Evolutionary conservation across 64 coral and sea anemone genomes (phyloP).

Genomic region (Porites lutea): DNA sequence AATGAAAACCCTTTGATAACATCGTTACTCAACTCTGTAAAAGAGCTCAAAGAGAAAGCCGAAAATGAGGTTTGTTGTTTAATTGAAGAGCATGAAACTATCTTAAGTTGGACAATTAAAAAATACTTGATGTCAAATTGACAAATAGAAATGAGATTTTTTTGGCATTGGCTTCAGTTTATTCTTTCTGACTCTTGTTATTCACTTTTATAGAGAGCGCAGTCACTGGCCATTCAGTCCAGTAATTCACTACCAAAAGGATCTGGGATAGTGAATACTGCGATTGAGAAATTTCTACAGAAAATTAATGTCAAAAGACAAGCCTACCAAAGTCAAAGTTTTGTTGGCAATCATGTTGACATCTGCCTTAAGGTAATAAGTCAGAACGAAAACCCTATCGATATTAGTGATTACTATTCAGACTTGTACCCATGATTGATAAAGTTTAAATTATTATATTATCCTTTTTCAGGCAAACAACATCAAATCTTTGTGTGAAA

Average conservation of each 20-base stretch:
- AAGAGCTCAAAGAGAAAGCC: not conserved
- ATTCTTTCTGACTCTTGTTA: too few species aligned
- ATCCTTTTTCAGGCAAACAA: not conserved
- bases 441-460: not conserved
- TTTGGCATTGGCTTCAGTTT: too few species aligned
- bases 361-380: not conserved
- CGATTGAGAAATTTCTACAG: not conserved
- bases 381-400: not conserved
- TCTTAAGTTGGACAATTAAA: too few species aligned
- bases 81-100: too few species aligned
- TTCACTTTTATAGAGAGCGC: too few species aligned
- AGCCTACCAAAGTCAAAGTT: not conserved
- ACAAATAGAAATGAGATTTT: too few species aligned
- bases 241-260: too few species aligned
- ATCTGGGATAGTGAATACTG: too few species aligned
- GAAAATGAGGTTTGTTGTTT: conserved; percentile 4
- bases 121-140: too few species aligned
- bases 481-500: not conserved
- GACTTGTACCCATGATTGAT: not conserved
- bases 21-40: not conserved
- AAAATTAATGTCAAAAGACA: not conserved
- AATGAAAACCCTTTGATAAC: not conserved
- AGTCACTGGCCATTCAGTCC: too few species aligned
- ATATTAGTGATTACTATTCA: not conserved
- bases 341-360: conserved; percentile 1